Evolutionary conservation across 2,888 invertebrate genomes (phyloP), one percentile per base, ranked within the genome.

Genomic region (Podotricha telesiphe): DNA sequence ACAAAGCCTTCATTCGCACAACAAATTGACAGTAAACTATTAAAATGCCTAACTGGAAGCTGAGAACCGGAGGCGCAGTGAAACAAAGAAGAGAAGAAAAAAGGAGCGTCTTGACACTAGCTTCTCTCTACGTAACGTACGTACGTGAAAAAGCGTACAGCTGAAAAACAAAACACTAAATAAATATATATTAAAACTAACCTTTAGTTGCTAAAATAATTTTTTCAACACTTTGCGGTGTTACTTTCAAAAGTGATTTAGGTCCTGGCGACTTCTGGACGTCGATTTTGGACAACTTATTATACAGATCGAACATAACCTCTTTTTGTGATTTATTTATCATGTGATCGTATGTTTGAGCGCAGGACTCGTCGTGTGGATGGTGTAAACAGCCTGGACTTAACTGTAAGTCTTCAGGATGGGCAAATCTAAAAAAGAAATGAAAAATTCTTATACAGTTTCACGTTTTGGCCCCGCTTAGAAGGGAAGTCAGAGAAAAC

Each of bases 281-380:
- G 20, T 92, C 89, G 2, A 93, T 81, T 72, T 89, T 92, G 0
- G 89, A 87, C 63, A 94, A 72, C 68, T 91, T 92, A 70, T 92
- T 91, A 78, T 94, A 92, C 0, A 94, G 75, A 64, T 93, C 91
- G 48, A 93, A 84, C 88, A 94, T 88, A 5, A 94, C 92, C 74
- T 94, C 94, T 67, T 93, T 93, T 75, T 93, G 93, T 0, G 91
- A 88, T 70, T 93, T 93, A 74, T 93, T 89, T 72, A 94, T 88
- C 87, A 94, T 89, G 74, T 93, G 83, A 71, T 93, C 93, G 59
- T 88, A 90, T 0, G 88, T 91, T 71, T 92, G 90, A 0, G 82
- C 69, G 75, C 90, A 88, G 0, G 82, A 74, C 10, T 91, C 91
- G 55, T 91, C 88, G 13, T 81, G 77, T 0, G 88, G 85, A 67